A percentile compares a stretch with the other conserved stretches of the same genome.
Evolutionary conservation across 2,797 vertebrate genomes (phyloP).

Genomic region (Enteromius argenteus): DNA sequence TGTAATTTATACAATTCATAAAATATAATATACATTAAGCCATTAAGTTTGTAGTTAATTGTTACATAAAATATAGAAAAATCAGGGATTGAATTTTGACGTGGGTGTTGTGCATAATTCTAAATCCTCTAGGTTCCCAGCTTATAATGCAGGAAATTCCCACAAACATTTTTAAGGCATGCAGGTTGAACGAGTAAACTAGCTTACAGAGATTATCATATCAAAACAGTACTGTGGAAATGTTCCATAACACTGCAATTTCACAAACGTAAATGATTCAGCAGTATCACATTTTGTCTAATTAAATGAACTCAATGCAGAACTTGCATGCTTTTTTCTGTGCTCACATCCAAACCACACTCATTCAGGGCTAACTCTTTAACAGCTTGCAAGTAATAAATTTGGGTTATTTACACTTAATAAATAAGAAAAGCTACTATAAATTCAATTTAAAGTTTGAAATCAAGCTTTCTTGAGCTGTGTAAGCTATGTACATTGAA

Average conservation of each 20-base stretch:
- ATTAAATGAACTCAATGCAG: not conserved
- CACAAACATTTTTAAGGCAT: not conserved
- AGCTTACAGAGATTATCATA: not conserved
- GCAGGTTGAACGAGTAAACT: not conserved
- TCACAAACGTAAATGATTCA: not conserved
- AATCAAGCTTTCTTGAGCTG: not conserved
- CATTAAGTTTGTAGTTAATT: not conserved
- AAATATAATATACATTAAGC: not conserved
- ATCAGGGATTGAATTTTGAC: not conserved
- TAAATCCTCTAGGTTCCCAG: not conserved
- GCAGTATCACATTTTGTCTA: not conserved
- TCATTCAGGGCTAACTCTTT: not conserved
- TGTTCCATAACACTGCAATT: not conserved
- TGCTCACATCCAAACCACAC: not conserved
- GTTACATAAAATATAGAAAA: not conserved
- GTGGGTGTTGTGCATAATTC: not conserved
- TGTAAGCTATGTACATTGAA: not conserved
- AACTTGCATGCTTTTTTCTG: not conserved
- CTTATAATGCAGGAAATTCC: not conserved
- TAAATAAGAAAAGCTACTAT: not conserved
- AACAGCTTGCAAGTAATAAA: not conserved
- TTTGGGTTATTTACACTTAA: not conserved
- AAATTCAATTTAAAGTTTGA: not conserved
- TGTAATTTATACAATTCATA: not conserved
- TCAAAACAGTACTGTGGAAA: not conserved